These are phyloP conservation scores for Holocentrus rufus DNA, from an alignment of 2,797 vertebrate genomes.

Conservation along the genomic window DNA sequence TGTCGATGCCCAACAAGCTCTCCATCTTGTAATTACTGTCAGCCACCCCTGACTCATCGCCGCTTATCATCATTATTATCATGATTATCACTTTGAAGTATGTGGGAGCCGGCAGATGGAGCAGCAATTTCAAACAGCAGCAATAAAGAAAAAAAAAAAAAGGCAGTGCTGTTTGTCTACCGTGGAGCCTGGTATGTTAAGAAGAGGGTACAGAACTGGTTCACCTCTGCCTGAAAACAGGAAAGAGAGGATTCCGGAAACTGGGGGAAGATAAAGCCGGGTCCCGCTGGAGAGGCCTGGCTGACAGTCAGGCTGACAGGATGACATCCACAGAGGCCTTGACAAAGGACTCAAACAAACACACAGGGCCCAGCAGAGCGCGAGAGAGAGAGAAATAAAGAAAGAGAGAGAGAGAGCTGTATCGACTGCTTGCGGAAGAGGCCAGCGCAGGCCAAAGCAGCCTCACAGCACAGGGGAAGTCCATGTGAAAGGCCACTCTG, in stretches of 20 bases:
- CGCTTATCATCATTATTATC: conserved; percentile 45
- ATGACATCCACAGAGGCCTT: conserved; percentile 54
- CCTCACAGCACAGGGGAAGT: conserved; percentile 64
- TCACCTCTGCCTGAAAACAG: conserved; percentile 66
- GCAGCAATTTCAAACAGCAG: conserved; percentile 12
- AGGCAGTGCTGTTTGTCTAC: conserved; percentile 8
- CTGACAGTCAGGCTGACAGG: conserved; percentile 51
- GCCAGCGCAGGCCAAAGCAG: conserved; percentile 47
- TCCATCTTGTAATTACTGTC: conserved; percentile 59
- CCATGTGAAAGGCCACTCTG: conserved; percentile 74
- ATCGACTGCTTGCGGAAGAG: conserved; percentile 49
- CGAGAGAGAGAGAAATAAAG: conserved; percentile 5
- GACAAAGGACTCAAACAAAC: conserved; percentile 68
- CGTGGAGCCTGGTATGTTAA: conserved; percentile 29
- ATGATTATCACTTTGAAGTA: conserved; percentile 16
- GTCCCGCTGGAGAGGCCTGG: conserved; percentile 56
- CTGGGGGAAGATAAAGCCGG: conserved; percentile 43
- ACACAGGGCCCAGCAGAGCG: conserved; percentile 36
- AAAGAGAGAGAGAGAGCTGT: conserved; percentile 35
- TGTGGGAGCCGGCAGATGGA: not conserved
- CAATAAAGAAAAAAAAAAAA: conserved; percentile 20
- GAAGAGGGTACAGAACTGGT: conserved; percentile 35
- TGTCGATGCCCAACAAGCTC: conserved; percentile 32
- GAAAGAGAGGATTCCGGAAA: conserved; percentile 77
- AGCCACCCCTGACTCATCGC: conserved; percentile 54